Evolutionary conservation across 2,888 invertebrate genomes (phyloP).

Genomic region (Monoplex corrugatus): DNA sequence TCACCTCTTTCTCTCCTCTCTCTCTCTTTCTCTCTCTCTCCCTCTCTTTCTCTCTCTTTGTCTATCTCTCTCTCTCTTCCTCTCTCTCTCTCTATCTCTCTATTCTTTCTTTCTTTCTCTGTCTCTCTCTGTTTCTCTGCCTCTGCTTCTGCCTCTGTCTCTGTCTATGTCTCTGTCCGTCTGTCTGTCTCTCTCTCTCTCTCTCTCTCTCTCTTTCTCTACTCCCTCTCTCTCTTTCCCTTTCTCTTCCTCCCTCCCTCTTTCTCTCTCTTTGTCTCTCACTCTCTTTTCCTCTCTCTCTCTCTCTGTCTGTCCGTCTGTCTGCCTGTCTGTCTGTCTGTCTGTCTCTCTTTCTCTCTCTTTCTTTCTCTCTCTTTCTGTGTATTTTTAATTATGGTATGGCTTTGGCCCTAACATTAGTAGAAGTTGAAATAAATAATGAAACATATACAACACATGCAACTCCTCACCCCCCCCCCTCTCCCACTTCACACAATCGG

Average conservation of each 20-base stretch:
- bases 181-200: too few species aligned
- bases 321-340: too few species aligned
- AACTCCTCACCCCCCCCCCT: too few species aligned
- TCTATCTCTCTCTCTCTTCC: neutral
- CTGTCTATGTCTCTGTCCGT: too few species aligned
- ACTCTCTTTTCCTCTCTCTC: neutral
- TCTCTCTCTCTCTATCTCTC: neutral
- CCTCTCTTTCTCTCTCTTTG: slow-evolving; percentile 17
- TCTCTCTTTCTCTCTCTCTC: slow-evolving; percentile 22
- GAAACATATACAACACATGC: neutral
- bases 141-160: neutral
- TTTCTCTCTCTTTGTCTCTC: slow-evolving; percentile 11
- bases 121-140: neutral
- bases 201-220: neutral
- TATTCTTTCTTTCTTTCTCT: too few species aligned
- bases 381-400: neutral
- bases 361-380: neutral
- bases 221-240: neutral
- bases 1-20: neutral
- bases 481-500: too few species aligned
- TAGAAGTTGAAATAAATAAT: neutral
- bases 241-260: slow-evolving; percentile 22
- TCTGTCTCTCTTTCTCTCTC: neutral
- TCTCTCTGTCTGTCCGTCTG: neutral
- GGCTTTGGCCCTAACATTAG: neutral